Evolutionary conservation across 2,888 invertebrate species (phyloP), one percentile per base, ranked within the genome.

Genomic region (Lasioglossum marginatum): DNA sequence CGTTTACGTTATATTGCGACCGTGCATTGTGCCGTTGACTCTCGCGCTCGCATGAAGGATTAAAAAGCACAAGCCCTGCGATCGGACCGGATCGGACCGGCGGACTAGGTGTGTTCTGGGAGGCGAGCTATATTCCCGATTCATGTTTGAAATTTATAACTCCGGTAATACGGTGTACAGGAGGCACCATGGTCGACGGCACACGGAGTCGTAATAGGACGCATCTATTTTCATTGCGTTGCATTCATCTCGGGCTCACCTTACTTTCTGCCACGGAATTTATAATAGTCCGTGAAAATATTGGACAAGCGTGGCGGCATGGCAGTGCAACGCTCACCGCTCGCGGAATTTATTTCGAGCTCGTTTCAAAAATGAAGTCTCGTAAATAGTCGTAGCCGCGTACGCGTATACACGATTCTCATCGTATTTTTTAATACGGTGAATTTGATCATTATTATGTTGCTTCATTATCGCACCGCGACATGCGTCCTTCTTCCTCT

Each of bases 91-190:
- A 70, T 2, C 52, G 45, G 16, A 16, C 16, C 8, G 40, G n/a
- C 2, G 3, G 23, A 12, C 6, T 34, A 1, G 19, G 4, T 12
- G 12, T 1, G 40, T 34, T 40, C 37, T 57, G 43, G 27, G 10
- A 34, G 27, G 3, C n/a, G 52, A 52, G 23, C 52, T 52, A 77
- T 37, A 37, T 63, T n/a, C 52, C 43, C 74, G 73, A 79, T 66
- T 66, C 73, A n/a, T 66, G 43, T 63, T 75, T 57, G 72, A 77
- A 82, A 85, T 82, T 79, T 85, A 71, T 76, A 76, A 85, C 52
- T 34, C 48, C n/a, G 37, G 73, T 77, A 71, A 66, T 63, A 40
- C 73, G 19, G 74, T 63, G 14, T 23, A 23, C 43, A 45, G 23
- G 71, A 34, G 19, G 60, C 31, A 60, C 8, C 71, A 48, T 10